Base-by-base conservation (phyloP, 2,797 vertebrate species). In the Clarias fuscus region DNA sequence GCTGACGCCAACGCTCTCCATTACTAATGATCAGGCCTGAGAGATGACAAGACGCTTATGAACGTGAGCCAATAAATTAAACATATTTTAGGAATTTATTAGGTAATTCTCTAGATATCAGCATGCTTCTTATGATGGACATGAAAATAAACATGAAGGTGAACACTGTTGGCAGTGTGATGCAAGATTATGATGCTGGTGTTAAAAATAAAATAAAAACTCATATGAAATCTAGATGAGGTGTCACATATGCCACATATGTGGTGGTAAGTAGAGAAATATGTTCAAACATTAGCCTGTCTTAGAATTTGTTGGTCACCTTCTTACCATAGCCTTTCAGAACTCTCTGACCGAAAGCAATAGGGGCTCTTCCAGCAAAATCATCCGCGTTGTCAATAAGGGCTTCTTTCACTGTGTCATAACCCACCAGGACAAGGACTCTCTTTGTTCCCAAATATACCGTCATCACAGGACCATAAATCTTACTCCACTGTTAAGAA, bases 311-410 rank as follows among this genome's bases (percentile, higher is more conserved):
- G 20, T 82, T 84, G 14, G 61, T 17, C 53, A 11, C 1, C 33
- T 43, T 78, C 84, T 89, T 90, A 95, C 95, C 94, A 0, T 92
- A 93, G 3, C 93, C 93, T 0, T 22, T 89, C 40, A 92, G 88
- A 4, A 67, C 53, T 88, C 43, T 93, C 0, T 89, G 0, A 0
- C 90, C 0, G 43, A 94, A 89, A 0, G 93, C 87, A 20, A 94
- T 0, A 0, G 91, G 91, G 0, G 88, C 91, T 1, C 94, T 92
- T 48, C 92, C 93, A 1, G 89, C 88, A 75, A 97, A 96, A 20
- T 95, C 94, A 1, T 96, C 94, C 0, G 84, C 94, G 15, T 93
- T 94, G 87, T 96, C 95, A 89, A 96, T 91, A 20, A 96, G 91
- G 1, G 96, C 96, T 87, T 96, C 95, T 88, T 95, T 96, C 81